A percentile compares a stretch with the other conserved stretches of the same genome.
Conservation (phyloP, 2,797 vertebrate species). For the Acestrorhynchus altus region DNA sequence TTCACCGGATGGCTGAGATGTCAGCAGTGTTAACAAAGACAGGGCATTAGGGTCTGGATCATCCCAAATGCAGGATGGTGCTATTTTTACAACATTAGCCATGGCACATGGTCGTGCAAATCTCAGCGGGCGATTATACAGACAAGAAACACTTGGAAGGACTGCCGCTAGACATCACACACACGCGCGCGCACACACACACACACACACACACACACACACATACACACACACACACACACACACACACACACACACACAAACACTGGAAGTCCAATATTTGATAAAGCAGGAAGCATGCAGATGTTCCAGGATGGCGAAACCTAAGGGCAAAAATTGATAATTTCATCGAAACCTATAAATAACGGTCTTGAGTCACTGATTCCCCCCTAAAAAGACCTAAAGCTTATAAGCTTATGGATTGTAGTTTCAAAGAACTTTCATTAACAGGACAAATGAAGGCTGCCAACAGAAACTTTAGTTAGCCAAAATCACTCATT, state of each 20-base stretch:
- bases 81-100: constrained; percentile 67
- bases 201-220: background rate
- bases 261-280: too few relatives aligned
- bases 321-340: constrained; percentile 6
- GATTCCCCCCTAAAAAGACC: constrained; percentile 1
- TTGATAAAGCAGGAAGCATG: background rate
- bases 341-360: constrained; percentile 11
- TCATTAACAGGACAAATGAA: constrained; percentile 2
- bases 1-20: constrained; percentile 78
- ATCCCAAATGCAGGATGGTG: constrained; percentile 61
- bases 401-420: constrained; percentile 22
- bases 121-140: constrained; percentile 56
- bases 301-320: too few relatives aligned
- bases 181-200: constrained; percentile 29
- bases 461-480: background rate
- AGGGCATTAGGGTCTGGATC: constrained; percentile 65
- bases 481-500: constrained; percentile 2
- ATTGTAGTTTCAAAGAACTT: background rate
- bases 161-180: constrained; percentile 32
- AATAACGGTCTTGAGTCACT: constrained; percentile 5
- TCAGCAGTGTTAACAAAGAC: constrained; percentile 79
- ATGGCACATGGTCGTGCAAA: constrained; percentile 62
- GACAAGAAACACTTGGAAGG: constrained; percentile 47
- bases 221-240: constrained; percentile 25
- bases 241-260: constrained; percentile 4